phyloP scores from a whole-genome alignment of 2,888 invertebrate species.

The Parelbella ahira region DNA sequence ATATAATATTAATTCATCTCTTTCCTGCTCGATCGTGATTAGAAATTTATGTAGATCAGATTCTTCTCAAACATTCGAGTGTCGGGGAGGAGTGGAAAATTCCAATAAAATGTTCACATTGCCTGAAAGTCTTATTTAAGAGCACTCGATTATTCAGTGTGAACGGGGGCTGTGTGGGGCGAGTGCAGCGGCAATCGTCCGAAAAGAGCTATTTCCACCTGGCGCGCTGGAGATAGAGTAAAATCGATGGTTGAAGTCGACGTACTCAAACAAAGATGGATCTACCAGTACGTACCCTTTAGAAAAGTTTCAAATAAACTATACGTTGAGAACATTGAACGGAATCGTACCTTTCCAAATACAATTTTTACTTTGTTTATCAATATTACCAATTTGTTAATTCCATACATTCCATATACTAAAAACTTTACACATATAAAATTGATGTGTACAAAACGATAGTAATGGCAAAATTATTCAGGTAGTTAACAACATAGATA shows the following conservation, averaged over 20 bases:
- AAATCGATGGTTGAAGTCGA: slow-evolving; percentile 42
- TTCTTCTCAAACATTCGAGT: slow-evolving; percentile 25
- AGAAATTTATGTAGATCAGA: slow-evolving; percentile 21
- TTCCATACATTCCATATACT: too few relatives aligned
- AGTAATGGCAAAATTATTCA: too few relatives aligned
- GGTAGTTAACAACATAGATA: slow-evolving; percentile 7
- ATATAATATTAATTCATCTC: too few relatives aligned
- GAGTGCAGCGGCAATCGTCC: slow-evolving; percentile 46
- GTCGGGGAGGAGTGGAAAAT: slow-evolving; percentile 28
- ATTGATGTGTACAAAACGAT: too few relatives aligned
- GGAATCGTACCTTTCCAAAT: too few relatives aligned
- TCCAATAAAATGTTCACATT: slow-evolving; percentile 39
- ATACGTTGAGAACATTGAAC: too few relatives aligned
- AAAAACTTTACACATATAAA: too few relatives aligned
- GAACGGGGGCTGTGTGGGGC: slow-evolving; percentile 41
- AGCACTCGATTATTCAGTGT: slow-evolving; percentile 57
- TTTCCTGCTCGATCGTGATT: neutral
- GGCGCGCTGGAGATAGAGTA: slow-evolving; percentile 38
- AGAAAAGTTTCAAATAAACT: too few relatives aligned
- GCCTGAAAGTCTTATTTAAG: slow-evolving; percentile 36
- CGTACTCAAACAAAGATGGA: slow-evolving; percentile 25
- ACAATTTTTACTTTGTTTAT: too few relatives aligned
- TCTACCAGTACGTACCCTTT: too few relatives aligned
- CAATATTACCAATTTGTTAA: too few relatives aligned
- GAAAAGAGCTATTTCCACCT: slow-evolving; percentile 58